Evolutionary conservation across 2,113 vertebrate genomes (phyloP), one percentile per base, ranked within the genome.

Genomic region (Sarotherodon lohbergeri): DNA sequence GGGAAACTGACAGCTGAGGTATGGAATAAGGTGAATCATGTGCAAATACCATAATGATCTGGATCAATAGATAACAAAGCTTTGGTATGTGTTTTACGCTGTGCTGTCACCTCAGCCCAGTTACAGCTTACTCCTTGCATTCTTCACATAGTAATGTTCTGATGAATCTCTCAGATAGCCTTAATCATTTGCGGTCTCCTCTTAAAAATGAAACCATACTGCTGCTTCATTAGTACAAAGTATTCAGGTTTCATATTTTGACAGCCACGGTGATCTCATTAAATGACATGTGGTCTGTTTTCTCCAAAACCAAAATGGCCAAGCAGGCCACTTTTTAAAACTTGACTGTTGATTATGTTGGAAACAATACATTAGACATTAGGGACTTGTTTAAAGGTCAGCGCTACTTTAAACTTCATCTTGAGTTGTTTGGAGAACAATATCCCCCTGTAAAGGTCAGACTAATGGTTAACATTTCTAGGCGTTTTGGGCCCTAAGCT

Each of bases 391-490:
- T 85, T 80, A 89, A 92, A 92, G 91, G 88, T 90, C 90, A 88
- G 52, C 14, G 1, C 79, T 84, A 81, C 81, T 88, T 86, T 87
- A 83, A 89, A 88, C 87, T 86, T 92, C 78, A 83, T 16, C 82
- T 88, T 61, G 50, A 86, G 82, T 85, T 78, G 85, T 78, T 82
- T 81, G 39, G 81, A 90, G 81, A 80, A 66, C 52, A 80, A 14
- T 86, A 79, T 54, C 56, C 63, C 57, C 46, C 66, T 50, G 32
- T 81, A 86, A 93, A 92, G 90, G 90, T 93, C 89, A 80, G 85
- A 66, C 7, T 90, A 90, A 88, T 91, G 89, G 84, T 91, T 87
- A 90, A 90, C 84, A 91, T 82, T 91, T 85, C 80, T 29, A 61
- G 80, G 22, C 5, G 7, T 88, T 91, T 90, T 57, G 48, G 85